Conservation (phyloP, 2,888 invertebrate genomes). For the Sturmia bella region DNA sequence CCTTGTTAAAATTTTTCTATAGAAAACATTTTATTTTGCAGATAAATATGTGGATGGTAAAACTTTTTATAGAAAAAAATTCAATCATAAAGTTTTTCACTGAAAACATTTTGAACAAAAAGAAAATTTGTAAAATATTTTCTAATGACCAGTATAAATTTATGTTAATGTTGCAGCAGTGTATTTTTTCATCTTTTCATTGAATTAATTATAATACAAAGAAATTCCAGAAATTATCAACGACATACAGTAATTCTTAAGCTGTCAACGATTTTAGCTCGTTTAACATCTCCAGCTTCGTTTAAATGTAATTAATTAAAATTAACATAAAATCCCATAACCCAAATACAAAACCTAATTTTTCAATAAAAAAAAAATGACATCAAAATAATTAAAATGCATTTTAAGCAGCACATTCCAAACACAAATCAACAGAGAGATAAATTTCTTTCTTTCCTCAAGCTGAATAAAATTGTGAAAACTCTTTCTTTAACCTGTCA, state of each 20-base stretch:
- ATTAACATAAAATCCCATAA: conserved; percentile 38
- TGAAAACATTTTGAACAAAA: no score
- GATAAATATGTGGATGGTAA: no score
- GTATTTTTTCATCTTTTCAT: neutral
- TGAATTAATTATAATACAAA: neutral
- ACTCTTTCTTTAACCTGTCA: conserved; percentile 67
- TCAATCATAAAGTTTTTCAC: no score
- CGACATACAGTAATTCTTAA: neutral
- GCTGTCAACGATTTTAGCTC: conserved; percentile 25
- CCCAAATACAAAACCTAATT: conserved; percentile 24
- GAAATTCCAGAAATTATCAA: conserved; percentile 5
- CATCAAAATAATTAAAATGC: conserved; percentile 40
- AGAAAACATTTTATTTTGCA: no score
- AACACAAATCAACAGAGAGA: conserved; percentile 31
- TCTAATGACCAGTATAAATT: neutral
- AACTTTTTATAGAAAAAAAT: no score
- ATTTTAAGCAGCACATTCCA: neutral
- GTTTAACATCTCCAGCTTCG: neutral
- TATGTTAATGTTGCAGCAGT: neutral
- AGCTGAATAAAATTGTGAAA: conserved; percentile 47
- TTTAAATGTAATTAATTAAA: neutral
- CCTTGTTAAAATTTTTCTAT: no score
- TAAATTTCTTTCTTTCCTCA: neutral
- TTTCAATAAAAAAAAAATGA: neutral
- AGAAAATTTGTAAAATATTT: no score